phyloP scores from a whole-genome alignment of 2,888 invertebrate species.

The Troilus luridus region DNA sequence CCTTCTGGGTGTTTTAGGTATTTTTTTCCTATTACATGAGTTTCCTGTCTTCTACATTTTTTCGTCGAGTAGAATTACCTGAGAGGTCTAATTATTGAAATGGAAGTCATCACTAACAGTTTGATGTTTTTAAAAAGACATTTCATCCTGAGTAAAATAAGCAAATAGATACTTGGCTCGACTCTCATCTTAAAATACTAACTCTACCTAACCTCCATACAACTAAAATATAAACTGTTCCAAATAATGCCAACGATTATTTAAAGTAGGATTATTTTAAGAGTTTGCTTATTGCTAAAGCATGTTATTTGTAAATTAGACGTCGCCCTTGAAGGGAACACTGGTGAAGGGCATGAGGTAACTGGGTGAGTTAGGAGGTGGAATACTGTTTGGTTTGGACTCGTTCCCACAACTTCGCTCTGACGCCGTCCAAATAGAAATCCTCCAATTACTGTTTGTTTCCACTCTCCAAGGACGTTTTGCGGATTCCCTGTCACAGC shows the following conservation, averaged over 20 bases:
- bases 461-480: not conserved
- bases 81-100: no score
- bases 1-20: no score
- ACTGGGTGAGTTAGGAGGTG: not conserved
- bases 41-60: no score
- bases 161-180: no score
- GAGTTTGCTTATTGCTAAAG: not conserved
- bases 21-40: no score
- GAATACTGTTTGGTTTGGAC: not conserved
- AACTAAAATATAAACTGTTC: not conserved
- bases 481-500: not conserved
- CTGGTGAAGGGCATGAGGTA: not conserved
- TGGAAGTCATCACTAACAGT: no score
- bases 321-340: not conserved
- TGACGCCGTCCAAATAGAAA: not conserved
- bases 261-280: not conserved
- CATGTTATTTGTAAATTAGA: not conserved
- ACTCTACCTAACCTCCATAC: not conserved
- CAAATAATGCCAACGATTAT: not conserved
- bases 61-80: no score
- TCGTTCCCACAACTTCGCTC: not conserved
- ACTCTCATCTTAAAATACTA: no score
- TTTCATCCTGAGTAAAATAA: no score
- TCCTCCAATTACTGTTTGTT: slow-evolving; percentile 18
- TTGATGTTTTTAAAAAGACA: no score